Evolutionary conservation across 2,797 vertebrate genomes (phyloP), one percentile per base, ranked within the genome.

Genomic region (Gastrophryne carolinensis): DNA sequence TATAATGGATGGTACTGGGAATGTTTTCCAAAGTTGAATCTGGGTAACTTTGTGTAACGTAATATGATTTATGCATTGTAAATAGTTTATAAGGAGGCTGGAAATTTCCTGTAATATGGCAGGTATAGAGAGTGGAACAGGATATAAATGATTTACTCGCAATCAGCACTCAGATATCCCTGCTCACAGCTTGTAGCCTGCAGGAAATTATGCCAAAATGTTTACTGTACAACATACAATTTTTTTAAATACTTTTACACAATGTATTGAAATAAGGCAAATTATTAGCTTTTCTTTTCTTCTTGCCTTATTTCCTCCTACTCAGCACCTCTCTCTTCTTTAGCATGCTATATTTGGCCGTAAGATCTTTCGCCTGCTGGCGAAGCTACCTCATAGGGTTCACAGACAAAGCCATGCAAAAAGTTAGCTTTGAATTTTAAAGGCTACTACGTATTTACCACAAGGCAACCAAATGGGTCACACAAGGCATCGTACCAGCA

Each of bases 271-370:
- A 71, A 71, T 64, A 54, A 64, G 50, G 34, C 29, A 52, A 56
- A 62, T 63, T 70, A 64, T 64, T 61, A 64, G 67, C 75, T 57
- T 58, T 77, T 56, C 19, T 49, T 70, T 70, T 70, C 47, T 63
- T 34, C 19, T 35, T n/a, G 13, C 49, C 23, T 37, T 61, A 50
- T n/a, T 64, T 62, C 60, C 50, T 49, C 75, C 75, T 71, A 64
- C 66, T 76, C 66, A 56, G 56, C 64, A 37, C 27, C 54, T 29
- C 12, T 61, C 41, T 15, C 21, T 75, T 47, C 30, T 69, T 30
- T 62, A 57, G 34, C 49, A 47, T 1, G 27, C 67, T 77, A 77
- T 77, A 77, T 77, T 77, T 77, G 67, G 50, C 67, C 58, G 35
- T 58, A 77, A 24, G 41, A 64, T 64, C 71, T 19, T 57, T 64